Conservation (phyloP, 2,888 invertebrate species). For the Sialis fuliginosa region DNA sequence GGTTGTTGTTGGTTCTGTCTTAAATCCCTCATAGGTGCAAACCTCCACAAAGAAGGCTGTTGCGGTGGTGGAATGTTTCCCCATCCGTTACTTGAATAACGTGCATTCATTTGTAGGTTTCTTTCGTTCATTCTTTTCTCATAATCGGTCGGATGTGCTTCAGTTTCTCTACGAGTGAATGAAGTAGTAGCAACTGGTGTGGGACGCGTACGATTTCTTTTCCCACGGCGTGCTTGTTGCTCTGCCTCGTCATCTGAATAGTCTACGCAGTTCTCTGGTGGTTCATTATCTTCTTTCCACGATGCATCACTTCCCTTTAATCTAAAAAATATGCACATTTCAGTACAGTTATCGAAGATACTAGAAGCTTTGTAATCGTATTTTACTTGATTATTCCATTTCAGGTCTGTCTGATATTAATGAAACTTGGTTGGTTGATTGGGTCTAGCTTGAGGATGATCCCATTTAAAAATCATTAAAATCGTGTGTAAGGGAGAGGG, state of each 20-base stretch:
- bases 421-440: too few relatives aligned
- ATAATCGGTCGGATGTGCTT: background rate
- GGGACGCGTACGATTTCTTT: background rate
- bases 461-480: too few relatives aligned
- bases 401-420: too few relatives aligned
- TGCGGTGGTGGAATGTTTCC: too few relatives aligned
- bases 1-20: too few relatives aligned
- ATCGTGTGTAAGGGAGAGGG: too few relatives aligned
- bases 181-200: background rate
- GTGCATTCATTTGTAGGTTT: constrained; percentile 1
- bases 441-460: too few relatives aligned
- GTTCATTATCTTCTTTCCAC: constrained; percentile 69
- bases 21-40: too few relatives aligned
- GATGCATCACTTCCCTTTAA: constrained; percentile 77
- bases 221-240: constrained; percentile 4
- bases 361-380: too few relatives aligned
- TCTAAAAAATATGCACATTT: constrained; percentile 28
- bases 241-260: constrained; percentile 87
- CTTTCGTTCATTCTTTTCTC: constrained; percentile 2
- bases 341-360: too few relatives aligned
- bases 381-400: too few relatives aligned
- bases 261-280: constrained; percentile 51
- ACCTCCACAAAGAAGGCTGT: too few relatives aligned
- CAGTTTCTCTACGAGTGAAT: background rate
- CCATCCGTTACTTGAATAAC: background rate